A percentile compares a stretch with the other conserved stretches of the same genome.
Conservation (phyloP, 2,113 vertebrate genomes). For the Electrona antarctica region DNA sequence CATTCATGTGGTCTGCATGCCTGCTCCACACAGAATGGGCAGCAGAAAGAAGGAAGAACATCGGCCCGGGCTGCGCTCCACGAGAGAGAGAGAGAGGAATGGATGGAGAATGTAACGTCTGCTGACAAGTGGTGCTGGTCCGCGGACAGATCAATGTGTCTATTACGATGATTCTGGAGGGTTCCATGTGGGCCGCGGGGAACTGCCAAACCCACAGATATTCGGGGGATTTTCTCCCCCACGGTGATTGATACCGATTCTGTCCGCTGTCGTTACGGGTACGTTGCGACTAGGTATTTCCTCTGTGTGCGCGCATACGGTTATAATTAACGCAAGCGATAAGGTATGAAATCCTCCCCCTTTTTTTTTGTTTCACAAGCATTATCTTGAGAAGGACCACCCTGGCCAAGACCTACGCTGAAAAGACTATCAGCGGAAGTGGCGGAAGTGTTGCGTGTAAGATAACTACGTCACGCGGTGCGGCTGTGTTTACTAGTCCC, state of each 20-base stretch:
- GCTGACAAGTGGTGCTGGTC: constrained; percentile 2
- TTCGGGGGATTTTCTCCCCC: constrained; percentile 26
- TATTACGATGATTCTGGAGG: constrained; percentile 39
- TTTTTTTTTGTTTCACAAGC: constrained; percentile 26
- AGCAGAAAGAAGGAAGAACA: no score
- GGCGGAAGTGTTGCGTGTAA: no score
- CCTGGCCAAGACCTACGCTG: no score
- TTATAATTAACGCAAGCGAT: constrained; percentile 38
- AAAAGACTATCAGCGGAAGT: no score
- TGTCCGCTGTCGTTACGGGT: constrained; percentile 40
- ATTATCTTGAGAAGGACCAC: constrained; percentile 18
- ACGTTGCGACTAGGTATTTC: constrained; percentile 47
- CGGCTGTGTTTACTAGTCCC: no score
- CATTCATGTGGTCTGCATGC: no score
- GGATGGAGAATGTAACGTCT: constrained; percentile 17
- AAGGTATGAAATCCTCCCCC: constrained; percentile 32
- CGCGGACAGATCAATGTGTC: constrained; percentile 36
- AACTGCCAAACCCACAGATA: constrained; percentile 53
- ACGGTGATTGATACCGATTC: constrained; percentile 48
- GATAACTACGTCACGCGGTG: no score
- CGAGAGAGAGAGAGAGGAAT: not conserved
- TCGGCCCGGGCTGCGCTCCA: not conserved
- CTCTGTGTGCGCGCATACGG: constrained; percentile 27
- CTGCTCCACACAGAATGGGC: no score
- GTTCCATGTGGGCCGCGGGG: constrained; percentile 28